These are phyloP conservation scores for Galleria mellonella DNA, from an alignment of 1,140 invertebrate genomes.

Conservation along the genomic window DNA sequence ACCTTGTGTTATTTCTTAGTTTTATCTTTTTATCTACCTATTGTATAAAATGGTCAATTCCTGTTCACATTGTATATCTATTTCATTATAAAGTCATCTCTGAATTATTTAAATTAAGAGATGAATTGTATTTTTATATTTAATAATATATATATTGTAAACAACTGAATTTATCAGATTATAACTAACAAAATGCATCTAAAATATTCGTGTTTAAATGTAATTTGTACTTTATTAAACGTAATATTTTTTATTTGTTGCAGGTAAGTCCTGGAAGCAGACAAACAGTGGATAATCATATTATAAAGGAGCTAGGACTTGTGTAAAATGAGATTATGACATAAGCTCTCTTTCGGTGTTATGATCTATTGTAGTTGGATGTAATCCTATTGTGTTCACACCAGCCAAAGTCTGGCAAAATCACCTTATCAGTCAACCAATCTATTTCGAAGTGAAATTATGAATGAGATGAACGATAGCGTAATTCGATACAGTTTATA, in stretches of 20 bases:
- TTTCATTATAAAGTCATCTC: no score
- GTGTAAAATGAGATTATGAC: conserved; percentile 51
- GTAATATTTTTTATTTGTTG: conserved; percentile 10
- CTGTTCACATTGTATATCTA: no score
- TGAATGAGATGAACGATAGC: conserved; percentile 21
- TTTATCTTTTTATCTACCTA: no score
- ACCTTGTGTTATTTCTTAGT: no score
- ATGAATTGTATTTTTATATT: no score
- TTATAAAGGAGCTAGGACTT: conserved; percentile 26
- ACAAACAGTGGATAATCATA: conserved; percentile 45
- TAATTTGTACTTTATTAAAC: no score
- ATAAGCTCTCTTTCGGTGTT: conserved; percentile 25
- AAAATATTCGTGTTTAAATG: no score
- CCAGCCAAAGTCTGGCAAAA: conserved; percentile 23
- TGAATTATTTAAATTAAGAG: no score
- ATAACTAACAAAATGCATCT: no score
- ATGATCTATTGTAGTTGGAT: conserved; percentile 41
- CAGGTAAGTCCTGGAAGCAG: conserved; percentile 17
- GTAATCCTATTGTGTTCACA: conserved; percentile 52
- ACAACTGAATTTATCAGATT: no score
- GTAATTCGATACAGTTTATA: conserved; percentile 33
- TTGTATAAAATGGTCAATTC: no score
- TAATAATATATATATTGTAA: no score
- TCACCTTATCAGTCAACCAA: conserved; percentile 27
- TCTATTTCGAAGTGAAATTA: conserved; percentile 7